Evolutionary conservation across 2,797 vertebrate species (phyloP), one percentile per base, ranked within the genome.

Genomic region (Enteromius viviparus): DNA sequence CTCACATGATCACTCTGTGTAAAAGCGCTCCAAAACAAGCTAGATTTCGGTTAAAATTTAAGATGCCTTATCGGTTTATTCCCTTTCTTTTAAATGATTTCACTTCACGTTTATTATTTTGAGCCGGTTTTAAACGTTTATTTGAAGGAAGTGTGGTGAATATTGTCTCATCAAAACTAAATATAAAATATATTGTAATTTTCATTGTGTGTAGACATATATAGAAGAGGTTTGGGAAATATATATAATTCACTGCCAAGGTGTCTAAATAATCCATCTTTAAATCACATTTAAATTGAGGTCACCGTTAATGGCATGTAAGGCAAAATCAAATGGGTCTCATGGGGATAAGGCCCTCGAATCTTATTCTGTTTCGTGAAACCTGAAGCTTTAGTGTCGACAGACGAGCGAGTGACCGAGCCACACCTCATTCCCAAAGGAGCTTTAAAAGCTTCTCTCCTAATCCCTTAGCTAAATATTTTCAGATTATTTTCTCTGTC

Each of bases 391-490:
- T 49, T 64, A n/a, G 76, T 6, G 74, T 69, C 4, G 82, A 86
- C 51, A 65, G 82, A 78, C n/a, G 70, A 65, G 55, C 64, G 84
- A 70, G 72, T 64, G 65, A 53, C 34, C 19, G 11, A 78, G 40
- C 81, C 76, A 40, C 84, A 77, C 58, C 66, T 82, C 55, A 12
- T 71, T 82, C 70, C 45, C 64, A 23, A 34, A 68, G 42, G 81
- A 75, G 51, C 68, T 76, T 88, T 91, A 88, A 91, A 90, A 90
- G 88, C 81, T 87, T 80, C 65, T 6, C 64, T 72, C 83, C 84
- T 90, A 90, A 91, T 88, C 89, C 86, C 84, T 83, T 81, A 87
- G 87, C 87, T 87, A 91, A 91, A 92, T 85, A 88, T 68, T 87
- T 83, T 81, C 75, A 81, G 83, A 84, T 88, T 76, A 84, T 82